Percentiles rank a stretch among this genome's conserved stretches.
Conservation (phyloP, 2,888 invertebrate species). For the Lepetodrilus schrolli region DNA sequence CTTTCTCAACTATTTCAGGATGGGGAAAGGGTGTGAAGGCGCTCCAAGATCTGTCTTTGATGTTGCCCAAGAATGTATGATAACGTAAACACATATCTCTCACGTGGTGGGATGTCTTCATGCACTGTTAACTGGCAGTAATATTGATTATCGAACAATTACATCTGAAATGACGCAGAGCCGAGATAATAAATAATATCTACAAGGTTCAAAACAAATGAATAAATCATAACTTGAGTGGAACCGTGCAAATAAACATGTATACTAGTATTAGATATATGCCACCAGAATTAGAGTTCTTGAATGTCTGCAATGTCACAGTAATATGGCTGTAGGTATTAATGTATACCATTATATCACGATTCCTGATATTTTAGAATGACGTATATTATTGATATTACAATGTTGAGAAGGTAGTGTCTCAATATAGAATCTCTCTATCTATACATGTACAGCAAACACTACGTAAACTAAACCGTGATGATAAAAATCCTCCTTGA, state of each 20-base stretch:
- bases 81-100: slow-evolving; percentile 8
- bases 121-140: neutral
- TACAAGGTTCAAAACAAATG: slow-evolving; percentile 5
- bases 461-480: too few species aligned
- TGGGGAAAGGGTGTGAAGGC: neutral
- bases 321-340: too few species aligned
- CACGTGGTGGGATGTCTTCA: neutral
- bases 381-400: too few species aligned
- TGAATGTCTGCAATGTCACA: too few species aligned
- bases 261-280: neutral
- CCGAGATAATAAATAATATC: slow-evolving; percentile 9
- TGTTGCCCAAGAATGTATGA: slow-evolving; percentile 3
- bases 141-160: slow-evolving; percentile 21
- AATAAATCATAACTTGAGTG: neutral
- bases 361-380: too few species aligned
- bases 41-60: slow-evolving; percentile 12
- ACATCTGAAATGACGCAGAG: neutral
- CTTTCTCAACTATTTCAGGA: neutral
- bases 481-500: too few species aligned
- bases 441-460: too few species aligned
- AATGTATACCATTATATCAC: too few species aligned
- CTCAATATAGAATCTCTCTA: too few species aligned
- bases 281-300: too few species aligned
- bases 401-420: too few species aligned
- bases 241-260: slow-evolving; percentile 1